Conservation (phyloP, 2,113 vertebrate genomes). For the Grammomys surdaster region DNA sequence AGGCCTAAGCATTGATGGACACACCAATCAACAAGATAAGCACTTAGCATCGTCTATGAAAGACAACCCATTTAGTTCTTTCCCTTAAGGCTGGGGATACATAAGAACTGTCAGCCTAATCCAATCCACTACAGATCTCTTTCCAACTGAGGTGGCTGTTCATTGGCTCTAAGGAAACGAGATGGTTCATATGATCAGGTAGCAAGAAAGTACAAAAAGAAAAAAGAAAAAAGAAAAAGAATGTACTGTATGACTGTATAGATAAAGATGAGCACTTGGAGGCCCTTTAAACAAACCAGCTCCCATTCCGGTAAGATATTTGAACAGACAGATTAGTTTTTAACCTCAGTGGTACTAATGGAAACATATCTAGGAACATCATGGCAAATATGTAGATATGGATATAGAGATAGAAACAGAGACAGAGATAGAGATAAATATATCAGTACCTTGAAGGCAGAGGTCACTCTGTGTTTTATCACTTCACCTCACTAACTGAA, state of each 20-base stretch:
- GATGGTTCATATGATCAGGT: conserved; percentile 59
- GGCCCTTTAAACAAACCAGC: conserved; percentile 51
- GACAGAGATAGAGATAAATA: no score
- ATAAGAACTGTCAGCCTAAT: conserved; percentile 59
- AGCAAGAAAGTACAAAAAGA: conserved; percentile 1
- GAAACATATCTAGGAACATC: conserved; percentile 1
- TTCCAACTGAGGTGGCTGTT: conserved; percentile 54
- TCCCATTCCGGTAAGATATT: conserved; percentile 36
- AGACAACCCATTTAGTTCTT: conserved; percentile 53
- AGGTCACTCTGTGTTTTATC: background rate
- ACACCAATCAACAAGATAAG: conserved; percentile 52
- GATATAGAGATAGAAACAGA: no score
- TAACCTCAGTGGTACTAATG: background rate
- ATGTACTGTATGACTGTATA: background rate
- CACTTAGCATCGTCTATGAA: conserved; percentile 16
- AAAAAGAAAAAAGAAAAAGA: background rate
- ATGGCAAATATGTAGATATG: no score
- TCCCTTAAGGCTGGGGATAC: conserved; percentile 48
- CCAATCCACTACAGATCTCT: conserved; percentile 42
- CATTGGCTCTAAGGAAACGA: conserved; percentile 63
- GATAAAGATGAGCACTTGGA: background rate
- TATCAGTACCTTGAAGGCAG: background rate
- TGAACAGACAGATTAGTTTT: conserved; percentile 55
- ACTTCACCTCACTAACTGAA: background rate
- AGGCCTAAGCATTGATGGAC: conserved; percentile 34